Evolutionary conservation across 2,797 vertebrate species (phyloP).

Genomic region (Dendrocincla tyrannina): DNA sequence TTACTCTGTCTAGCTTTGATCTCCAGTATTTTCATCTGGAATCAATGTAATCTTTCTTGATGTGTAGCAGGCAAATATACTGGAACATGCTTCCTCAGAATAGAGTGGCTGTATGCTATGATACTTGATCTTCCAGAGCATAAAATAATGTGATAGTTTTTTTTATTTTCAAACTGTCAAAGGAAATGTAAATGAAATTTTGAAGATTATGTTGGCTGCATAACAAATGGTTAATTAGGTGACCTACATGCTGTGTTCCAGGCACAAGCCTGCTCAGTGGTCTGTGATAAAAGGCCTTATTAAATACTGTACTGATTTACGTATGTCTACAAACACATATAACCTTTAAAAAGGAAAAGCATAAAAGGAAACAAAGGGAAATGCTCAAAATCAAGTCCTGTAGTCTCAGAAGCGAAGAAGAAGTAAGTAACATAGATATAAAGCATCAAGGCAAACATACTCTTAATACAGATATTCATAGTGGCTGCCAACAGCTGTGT

Average conservation of each 20-base stretch:
- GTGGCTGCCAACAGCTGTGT: neutral
- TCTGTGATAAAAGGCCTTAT: conserved; percentile 48
- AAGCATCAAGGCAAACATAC: neutral
- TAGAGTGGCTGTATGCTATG: neutral
- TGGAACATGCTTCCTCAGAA: neutral
- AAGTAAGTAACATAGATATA: neutral
- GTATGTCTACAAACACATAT: neutral
- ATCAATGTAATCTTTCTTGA: neutral
- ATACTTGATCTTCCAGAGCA: neutral
- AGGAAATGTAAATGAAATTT: neutral
- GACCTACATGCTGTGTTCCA: conserved; percentile 46
- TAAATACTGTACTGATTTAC: conserved; percentile 38
- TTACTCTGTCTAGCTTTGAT: neutral
- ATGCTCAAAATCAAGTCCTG: neutral
- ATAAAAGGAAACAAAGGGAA: neutral
- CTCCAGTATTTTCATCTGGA: neutral
- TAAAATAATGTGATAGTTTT: neutral
- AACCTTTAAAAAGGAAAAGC: conserved; percentile 12
- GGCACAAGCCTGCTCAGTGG: conserved; percentile 33
- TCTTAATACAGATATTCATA: neutral
- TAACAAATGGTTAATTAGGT: conserved; percentile 49
- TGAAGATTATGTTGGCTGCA: neutral
- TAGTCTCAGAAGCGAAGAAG: neutral
- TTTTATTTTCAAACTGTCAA: neutral
- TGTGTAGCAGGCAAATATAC: neutral